Evolutionary conservation across 2,797 vertebrate genomes (phyloP), one percentile per base, ranked within the genome.

Genomic region (Adrianichthys oophorus): DNA sequence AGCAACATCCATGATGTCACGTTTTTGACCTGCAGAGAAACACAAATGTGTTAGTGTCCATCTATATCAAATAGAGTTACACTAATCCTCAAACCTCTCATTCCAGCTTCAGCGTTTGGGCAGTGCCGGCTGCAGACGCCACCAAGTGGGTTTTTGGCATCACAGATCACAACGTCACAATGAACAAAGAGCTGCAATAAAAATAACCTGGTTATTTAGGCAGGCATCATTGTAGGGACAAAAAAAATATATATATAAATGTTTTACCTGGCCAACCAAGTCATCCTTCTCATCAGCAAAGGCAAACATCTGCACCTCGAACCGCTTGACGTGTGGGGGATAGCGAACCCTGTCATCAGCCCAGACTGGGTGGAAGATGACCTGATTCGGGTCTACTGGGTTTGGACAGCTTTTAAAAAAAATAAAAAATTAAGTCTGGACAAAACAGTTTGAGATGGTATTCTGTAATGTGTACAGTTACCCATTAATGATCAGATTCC

Each of bases 301-400:
- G 2, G 87, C 80, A 65, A 95, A 93, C 83, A 90, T 92, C 57
- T 65, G 88, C 49, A 93, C 83, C 84, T 93, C 92, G 82, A 95
- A 95, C 56, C 92, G 91, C 65, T 94, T 95, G 5, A 93, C 19
- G 29, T 93, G 91, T 51, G 86, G 87, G 8, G 92, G 91, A 71
- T 85, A 65, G 18, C 58, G 76, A 48, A 92, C 91, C 79, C 91
- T 83, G 45, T 18, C 41, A 50, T 91, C 79, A 7, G 62, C 4
- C 59, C 41, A 52, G 1, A 91, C 88, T 1, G 83, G 79, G 59
- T 87, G 79, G 54, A 90, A 80, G 18, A 82, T 41, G 1, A 87
- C 80, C 41, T 72, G 48, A 58, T 85, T 41, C 0, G 68, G 67
- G 40, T 89, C 85, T 0, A 54, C 54, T 26, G 59, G 70, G 67